Evolutionary conservation across 2,797 vertebrate genomes (phyloP).

Genomic region (Choloepus didactylus): DNA sequence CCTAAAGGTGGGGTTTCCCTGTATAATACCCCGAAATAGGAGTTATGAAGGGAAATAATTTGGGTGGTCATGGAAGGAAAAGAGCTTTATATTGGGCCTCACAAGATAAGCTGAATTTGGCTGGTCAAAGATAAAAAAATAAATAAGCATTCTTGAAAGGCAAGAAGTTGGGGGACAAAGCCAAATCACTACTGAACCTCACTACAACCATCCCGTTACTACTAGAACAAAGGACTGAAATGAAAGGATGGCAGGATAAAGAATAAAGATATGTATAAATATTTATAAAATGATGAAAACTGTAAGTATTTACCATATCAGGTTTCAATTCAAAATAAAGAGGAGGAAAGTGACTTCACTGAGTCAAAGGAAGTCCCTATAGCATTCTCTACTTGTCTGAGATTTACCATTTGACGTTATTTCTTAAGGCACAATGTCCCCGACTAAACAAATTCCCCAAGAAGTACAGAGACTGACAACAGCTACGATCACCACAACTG

Average conservation of each 20-base stretch:
- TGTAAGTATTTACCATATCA: slow-evolving; percentile 49
- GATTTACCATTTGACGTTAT: neutral
- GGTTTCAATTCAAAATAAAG: slow-evolving; percentile 13
- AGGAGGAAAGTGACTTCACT: neutral
- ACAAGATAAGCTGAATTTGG: slow-evolving; percentile 33
- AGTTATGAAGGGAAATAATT: neutral
- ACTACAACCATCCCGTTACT: neutral
- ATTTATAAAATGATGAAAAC: neutral
- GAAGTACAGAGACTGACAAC: neutral
- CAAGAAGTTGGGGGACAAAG: neutral
- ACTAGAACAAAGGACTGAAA: slow-evolving; percentile 50
- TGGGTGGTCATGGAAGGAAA: neutral
- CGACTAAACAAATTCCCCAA: neutral
- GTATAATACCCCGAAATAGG: neutral
- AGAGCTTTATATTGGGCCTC: neutral
- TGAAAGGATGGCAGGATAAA: slow-evolving; percentile 30
- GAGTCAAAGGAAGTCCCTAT: slow-evolving; percentile 13
- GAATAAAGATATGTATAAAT: neutral
- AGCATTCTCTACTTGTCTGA: neutral
- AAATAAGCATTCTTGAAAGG: slow-evolving; percentile 22
- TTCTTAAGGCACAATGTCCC: neutral
- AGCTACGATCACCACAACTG: neutral
- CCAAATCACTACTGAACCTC: neutral
- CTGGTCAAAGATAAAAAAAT: neutral
- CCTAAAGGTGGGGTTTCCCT: neutral